These are phyloP conservation scores for Gonatopus flavifemur DNA, from an alignment of 1,140 invertebrate genomes.

Conservation along the genomic window DNA sequence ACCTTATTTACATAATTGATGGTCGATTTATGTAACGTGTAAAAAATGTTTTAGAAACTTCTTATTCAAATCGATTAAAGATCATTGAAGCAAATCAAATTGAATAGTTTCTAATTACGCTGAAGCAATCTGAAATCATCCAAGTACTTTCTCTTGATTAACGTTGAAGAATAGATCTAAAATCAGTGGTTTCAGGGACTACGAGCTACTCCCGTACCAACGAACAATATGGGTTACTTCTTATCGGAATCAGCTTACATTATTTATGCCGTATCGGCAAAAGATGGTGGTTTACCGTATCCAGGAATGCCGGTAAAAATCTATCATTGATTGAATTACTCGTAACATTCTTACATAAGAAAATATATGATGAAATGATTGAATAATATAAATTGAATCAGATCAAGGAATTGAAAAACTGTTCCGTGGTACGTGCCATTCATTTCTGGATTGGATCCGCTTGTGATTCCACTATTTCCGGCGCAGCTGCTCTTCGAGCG, in stretches of 20 bases:
- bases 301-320: constrained; percentile 48
- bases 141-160: too few relatives aligned
- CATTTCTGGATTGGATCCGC: constrained; percentile 89
- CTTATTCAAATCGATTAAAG: too few relatives aligned
- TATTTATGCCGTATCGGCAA: constrained; percentile 75
- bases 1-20: too few relatives aligned
- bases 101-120: too few relatives aligned
- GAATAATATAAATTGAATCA: constrained; percentile 16
- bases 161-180: too few relatives aligned
- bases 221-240: constrained; percentile 81
- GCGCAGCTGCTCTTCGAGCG: constrained; percentile 79
- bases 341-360: not conserved
- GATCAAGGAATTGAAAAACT: constrained; percentile 51
- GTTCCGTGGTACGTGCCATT: constrained; percentile 60
- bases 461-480: constrained; percentile 76
- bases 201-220: constrained; percentile 72
- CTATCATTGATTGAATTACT: not conserved
- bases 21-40: too few relatives aligned
- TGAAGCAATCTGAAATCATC: too few relatives aligned
- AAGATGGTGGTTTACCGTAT: constrained; percentile 49
- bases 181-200: constrained; percentile 67
- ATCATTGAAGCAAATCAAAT: too few relatives aligned
- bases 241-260: constrained; percentile 86
- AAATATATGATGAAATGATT: not conserved
- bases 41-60: too few relatives aligned